Conservation (phyloP, 2,888 invertebrate genomes). For the Lepidochitona cinerea region DNA sequence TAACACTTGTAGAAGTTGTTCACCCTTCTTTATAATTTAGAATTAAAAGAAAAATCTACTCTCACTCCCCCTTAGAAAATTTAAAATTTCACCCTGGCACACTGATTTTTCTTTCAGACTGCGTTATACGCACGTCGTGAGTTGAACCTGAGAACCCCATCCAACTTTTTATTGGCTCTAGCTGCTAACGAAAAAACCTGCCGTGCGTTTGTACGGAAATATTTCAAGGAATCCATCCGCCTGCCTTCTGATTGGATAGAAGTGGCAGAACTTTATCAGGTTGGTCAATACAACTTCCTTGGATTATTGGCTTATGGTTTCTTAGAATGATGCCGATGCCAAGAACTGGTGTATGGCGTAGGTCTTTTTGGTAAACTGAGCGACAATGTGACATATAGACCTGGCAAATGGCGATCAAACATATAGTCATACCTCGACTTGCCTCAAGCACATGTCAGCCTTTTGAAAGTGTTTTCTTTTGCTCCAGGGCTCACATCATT, state of each 20-base stretch:
- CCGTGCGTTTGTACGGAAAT: conserved; percentile 69
- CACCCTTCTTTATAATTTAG: too few species aligned
- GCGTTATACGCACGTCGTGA: conserved; percentile 72
- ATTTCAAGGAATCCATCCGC: conserved; percentile 66
- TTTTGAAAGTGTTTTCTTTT: too few species aligned
- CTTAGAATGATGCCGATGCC: neutral
- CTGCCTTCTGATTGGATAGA: conserved; percentile 74
- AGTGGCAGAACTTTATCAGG: conserved; percentile 71
- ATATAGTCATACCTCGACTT: too few species aligned
- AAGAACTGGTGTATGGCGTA: neutral
- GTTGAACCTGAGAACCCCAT: conserved; percentile 71
- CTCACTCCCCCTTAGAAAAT: too few species aligned
- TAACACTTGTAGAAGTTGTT: too few species aligned
- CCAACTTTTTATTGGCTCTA: conserved; percentile 71
- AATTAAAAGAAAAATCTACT: too few species aligned
- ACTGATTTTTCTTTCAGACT: conserved; percentile 51
- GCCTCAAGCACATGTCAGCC: too few species aligned
- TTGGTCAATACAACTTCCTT: conserved; percentile 35
- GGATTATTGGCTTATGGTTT: neutral
- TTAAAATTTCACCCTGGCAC: neutral
- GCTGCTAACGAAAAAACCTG: conserved; percentile 64
- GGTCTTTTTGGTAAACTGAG: neutral
- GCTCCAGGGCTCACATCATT: too few species aligned
- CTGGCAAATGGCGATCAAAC: too few species aligned
- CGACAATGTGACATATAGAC: too few species aligned